These are phyloP conservation scores for Neomicropteryx cornuta DNA, from an alignment of 1,140 invertebrate species.

Conservation along the genomic window DNA sequence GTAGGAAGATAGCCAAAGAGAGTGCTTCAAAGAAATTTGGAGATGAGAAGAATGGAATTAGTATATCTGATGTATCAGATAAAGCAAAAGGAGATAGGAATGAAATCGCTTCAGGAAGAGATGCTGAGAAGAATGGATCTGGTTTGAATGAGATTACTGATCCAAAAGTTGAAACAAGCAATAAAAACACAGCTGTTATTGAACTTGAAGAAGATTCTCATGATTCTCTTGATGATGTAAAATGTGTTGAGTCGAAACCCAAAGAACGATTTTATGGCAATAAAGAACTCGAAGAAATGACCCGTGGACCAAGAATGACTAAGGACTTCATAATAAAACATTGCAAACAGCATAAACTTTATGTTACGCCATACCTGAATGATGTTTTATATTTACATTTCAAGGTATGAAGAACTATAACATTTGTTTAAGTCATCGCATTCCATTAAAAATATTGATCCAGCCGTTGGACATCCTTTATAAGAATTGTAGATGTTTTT, in stretches of 20 bases:
- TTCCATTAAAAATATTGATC: no score
- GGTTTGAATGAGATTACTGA: no score
- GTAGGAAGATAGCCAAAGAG: conserved; percentile 18
- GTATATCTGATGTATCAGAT: no score
- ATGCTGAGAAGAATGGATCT: no score
- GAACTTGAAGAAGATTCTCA: background rate
- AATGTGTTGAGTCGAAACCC: background rate
- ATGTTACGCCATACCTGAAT: conserved; percentile 80
- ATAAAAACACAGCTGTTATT: background rate
- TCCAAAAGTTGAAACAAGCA: background rate
- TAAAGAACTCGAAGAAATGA: conserved; percentile 27
- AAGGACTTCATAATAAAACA: conserved; percentile 62
- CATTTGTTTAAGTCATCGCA: no score
- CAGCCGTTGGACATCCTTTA: no score
- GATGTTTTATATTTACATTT: conserved; percentile 90
- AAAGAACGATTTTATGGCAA: conserved; percentile 12
- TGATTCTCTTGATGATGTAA: background rate
- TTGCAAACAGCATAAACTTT: conserved; percentile 78
- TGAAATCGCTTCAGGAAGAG: no score
- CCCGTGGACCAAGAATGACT: conserved; percentile 51
- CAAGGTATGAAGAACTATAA: conserved; percentile 59
- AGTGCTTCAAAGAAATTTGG: conserved; percentile 20
- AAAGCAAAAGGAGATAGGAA: no score
- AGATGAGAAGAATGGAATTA: no score
- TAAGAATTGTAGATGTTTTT: no score